Conservation (phyloP, 2,113 vertebrate species). For the Notarius lentiginosus region DNA sequence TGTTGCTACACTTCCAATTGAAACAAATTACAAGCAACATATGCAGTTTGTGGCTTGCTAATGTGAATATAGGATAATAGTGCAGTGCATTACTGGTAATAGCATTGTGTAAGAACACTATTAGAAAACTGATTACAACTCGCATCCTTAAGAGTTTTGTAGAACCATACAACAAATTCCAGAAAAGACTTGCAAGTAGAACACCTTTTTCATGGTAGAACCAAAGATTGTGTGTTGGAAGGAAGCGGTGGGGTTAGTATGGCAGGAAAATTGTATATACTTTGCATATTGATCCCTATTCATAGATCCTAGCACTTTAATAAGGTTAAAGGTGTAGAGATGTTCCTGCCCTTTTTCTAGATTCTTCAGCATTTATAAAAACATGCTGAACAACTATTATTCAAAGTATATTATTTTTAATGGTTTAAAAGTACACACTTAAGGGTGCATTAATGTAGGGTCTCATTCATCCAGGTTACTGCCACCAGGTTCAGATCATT, state of each 20-base stretch:
- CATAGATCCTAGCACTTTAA: neutral
- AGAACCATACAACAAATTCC: neutral
- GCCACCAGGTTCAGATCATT: neutral
- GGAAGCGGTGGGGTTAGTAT: neutral
- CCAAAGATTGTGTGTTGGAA: neutral
- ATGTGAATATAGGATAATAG: conserved; percentile 6
- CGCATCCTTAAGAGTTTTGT: neutral
- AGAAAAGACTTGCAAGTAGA: neutral
- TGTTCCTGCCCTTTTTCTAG: neutral
- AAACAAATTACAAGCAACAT: neutral
- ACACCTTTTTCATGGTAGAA: neutral
- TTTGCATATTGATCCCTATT: neutral
- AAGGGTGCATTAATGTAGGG: neutral
- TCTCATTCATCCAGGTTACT: neutral
- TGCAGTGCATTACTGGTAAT: neutral
- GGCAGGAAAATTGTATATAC: neutral
- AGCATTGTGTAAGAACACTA: neutral
- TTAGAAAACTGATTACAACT: neutral
- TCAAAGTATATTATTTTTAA: neutral
- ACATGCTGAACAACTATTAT: neutral
- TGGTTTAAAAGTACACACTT: neutral
- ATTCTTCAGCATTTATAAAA: neutral
- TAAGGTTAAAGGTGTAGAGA: neutral
- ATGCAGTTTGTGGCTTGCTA: neutral
- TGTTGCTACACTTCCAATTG: neutral